phyloP scores from a whole-genome alignment of 2,113 vertebrate species.

The Planiliza haematocheilus region DNA sequence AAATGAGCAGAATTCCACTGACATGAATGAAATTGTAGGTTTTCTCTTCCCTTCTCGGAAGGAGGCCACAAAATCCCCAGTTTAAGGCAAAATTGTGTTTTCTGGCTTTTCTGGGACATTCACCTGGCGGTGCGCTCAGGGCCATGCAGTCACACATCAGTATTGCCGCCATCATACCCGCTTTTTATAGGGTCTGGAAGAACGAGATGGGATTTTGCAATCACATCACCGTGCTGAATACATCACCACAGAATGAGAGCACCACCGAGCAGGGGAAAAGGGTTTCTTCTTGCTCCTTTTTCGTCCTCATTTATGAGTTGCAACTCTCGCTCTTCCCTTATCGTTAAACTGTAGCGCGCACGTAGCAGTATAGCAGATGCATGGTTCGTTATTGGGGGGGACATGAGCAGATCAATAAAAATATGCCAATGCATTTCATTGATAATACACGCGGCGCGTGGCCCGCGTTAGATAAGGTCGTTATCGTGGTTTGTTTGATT shows the following conservation, averaged over 20 bases:
- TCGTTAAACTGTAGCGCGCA: conserved; percentile 33
- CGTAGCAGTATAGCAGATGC: conserved; percentile 4
- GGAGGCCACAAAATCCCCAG: conserved; percentile 58
- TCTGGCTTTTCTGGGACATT: conserved; percentile 74
- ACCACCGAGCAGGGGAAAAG: conserved; percentile 27
- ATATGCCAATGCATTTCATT: conserved; percentile 54
- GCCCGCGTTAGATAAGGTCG: conserved; percentile 58
- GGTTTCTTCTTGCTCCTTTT: conserved; percentile 37
- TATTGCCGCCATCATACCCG: conserved; percentile 45
- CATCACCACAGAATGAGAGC: conserved; percentile 66
- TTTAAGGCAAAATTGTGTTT: conserved; percentile 59
- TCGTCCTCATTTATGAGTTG: conserved; percentile 45
- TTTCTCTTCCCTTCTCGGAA: conserved; percentile 36
- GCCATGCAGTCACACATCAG: conserved; percentile 67
- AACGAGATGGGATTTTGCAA: conserved; percentile 70
- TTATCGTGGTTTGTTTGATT: conserved; percentile 41
- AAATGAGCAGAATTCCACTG: conserved; percentile 50
- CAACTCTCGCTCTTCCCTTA: conserved; percentile 19
- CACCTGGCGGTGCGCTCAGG: conserved; percentile 60
- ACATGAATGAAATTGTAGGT: conserved; percentile 25
- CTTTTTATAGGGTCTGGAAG: conserved; percentile 68
- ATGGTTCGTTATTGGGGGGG: conserved; percentile 36
- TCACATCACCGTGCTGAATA: conserved; percentile 72
- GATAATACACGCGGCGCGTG: conserved; percentile 34
- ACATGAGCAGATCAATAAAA: conserved; percentile 52